phyloP scores from a whole-genome alignment of 2,888 invertebrate species.

The Macroteleia sp. region DNA sequence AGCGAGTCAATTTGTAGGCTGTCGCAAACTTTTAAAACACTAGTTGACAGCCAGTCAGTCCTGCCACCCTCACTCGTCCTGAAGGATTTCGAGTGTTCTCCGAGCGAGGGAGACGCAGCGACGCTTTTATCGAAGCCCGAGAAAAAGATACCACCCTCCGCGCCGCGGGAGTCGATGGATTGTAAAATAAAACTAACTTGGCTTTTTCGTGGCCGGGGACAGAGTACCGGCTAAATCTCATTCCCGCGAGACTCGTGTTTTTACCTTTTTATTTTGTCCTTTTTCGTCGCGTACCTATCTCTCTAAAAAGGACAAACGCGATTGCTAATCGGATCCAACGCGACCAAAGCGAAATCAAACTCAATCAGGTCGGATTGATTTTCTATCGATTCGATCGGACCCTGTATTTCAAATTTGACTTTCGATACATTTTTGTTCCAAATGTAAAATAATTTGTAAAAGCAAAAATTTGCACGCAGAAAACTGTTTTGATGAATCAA shows the following conservation, averaged over 20 bases:
- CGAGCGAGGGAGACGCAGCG: slow-evolving; percentile 48
- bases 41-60: slow-evolving; percentile 81
- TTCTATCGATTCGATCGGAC: too few relatives aligned
- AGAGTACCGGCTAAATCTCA: slow-evolving; percentile 80
- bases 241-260: slow-evolving; percentile 78
- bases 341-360: slow-evolving; percentile 17
- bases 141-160: slow-evolving; percentile 69
- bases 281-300: not conserved
- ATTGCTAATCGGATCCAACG: slow-evolving; percentile 15
- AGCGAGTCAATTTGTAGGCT: slow-evolving; percentile 84
- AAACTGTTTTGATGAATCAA: too few relatives aligned
- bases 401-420: too few relatives aligned
- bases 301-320: slow-evolving; percentile 12
- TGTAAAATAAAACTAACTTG: slow-evolving; percentile 84
- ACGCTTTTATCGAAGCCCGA: slow-evolving; percentile 47
- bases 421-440: too few relatives aligned
- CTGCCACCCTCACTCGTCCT: slow-evolving; percentile 71
- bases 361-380: slow-evolving; percentile 18
- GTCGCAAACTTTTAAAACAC: slow-evolving; percentile 84
- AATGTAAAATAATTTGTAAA: too few relatives aligned
- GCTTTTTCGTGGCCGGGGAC: slow-evolving; percentile 79
- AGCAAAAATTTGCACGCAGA: too few relatives aligned
- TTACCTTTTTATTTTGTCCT: slow-evolving; percentile 66
- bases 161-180: slow-evolving; percentile 80
- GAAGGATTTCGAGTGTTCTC: slow-evolving; percentile 69